Conservation (phyloP, 2,888 invertebrate species). For the Acleris cristana region DNA sequence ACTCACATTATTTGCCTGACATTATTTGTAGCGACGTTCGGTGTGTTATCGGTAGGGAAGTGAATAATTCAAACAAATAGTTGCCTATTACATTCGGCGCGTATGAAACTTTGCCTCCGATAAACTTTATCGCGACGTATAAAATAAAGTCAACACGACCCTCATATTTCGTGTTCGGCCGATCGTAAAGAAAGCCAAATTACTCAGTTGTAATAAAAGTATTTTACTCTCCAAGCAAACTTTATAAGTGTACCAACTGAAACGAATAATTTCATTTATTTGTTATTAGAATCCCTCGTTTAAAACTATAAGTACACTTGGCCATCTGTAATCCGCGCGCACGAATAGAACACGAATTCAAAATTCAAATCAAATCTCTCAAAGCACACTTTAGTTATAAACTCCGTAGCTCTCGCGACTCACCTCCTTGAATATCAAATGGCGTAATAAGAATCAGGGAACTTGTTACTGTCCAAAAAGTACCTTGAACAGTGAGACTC, state of each 20-base stretch:
- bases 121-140: conserved; percentile 54
- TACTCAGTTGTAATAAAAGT: conserved; percentile 40
- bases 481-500: conserved; percentile 32
- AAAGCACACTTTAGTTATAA: conserved; percentile 24
- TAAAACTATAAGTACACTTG: not conserved
- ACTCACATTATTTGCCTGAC: conserved; percentile 27
- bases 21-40: conserved; percentile 30
- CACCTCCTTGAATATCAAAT: conserved; percentile 37
- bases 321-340: not conserved
- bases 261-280: not conserved
- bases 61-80: conserved; percentile 38
- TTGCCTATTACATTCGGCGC: conserved; percentile 36
- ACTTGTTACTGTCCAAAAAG: conserved; percentile 36
- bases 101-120: conserved; percentile 50
- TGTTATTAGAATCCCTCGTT: not conserved
- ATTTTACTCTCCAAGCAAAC: not conserved
- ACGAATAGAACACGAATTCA: not conserved
- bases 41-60: conserved; percentile 33
- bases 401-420: conserved; percentile 26
- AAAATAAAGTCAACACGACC: conserved; percentile 57
- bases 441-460: conserved; percentile 36
- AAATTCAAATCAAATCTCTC: conserved; percentile 22
- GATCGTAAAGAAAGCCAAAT: conserved; percentile 56
- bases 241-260: not conserved
- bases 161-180: conserved; percentile 56